phyloP scores from a whole-genome alignment of 2,113 vertebrate genomes.

The Tinamus guttatus region DNA sequence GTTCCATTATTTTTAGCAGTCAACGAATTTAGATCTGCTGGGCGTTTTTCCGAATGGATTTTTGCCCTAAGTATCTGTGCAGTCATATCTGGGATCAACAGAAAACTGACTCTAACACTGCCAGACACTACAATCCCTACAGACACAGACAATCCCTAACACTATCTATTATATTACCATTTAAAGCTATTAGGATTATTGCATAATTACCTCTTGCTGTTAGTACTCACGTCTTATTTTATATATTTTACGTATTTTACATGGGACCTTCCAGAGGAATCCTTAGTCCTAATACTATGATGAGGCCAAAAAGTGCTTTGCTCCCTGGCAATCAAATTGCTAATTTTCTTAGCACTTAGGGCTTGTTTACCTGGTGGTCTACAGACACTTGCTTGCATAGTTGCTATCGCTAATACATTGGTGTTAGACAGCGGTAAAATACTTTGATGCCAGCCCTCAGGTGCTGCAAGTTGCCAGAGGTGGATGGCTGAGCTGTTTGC shows the following conservation, averaged over 20 bases:
- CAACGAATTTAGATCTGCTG: not conserved
- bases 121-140: not conserved
- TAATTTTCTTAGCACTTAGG: constrained; percentile 1
- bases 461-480: not conserved
- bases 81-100: not conserved
- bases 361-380: not conserved
- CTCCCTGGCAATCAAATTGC: not conserved
- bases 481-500: not conserved
- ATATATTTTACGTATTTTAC: too few relatives aligned
- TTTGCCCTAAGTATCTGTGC: not conserved
- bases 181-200: not conserved
- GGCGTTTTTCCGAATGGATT: not conserved
- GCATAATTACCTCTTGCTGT: constrained; percentile 26
- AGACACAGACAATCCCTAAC: not conserved
- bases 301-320: constrained; percentile 27
- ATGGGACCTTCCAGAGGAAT: not conserved
- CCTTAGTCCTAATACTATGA: not conserved
- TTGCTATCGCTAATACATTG: not conserved
- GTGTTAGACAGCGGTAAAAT: not conserved
- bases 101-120: not conserved
- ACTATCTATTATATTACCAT: not conserved
- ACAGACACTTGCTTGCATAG: constrained; percentile 1
- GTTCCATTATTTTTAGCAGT: not conserved
- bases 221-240: not conserved
- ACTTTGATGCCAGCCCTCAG: constrained; percentile 10